A percentile compares a stretch with the other conserved stretches of the same genome.
Conservation (phyloP, 2,888 invertebrate species). For the Argynnis bischoffii region DNA sequence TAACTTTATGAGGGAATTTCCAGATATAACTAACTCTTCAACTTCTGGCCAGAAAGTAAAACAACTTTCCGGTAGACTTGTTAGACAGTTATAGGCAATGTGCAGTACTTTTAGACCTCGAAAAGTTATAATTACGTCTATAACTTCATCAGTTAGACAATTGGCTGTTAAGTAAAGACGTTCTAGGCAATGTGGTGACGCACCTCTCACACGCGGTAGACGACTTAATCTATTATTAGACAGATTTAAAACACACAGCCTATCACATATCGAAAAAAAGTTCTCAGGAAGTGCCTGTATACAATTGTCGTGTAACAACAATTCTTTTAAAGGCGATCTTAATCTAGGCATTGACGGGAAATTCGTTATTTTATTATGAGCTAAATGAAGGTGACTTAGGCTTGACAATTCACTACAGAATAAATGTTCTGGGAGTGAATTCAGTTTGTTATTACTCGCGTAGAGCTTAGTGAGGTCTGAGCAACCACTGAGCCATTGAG, state of each 20-base stretch:
- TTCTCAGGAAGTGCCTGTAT: constrained; percentile 88
- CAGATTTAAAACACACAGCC: constrained; percentile 87
- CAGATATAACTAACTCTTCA: constrained; percentile 91
- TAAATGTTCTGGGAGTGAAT: constrained; percentile 87
- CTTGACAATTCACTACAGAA: constrained; percentile 88
- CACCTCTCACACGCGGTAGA: constrained; percentile 84
- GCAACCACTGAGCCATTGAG: constrained; percentile 90
- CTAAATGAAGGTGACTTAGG: constrained; percentile 87
- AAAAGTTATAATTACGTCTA: constrained; percentile 85
- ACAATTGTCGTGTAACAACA: constrained; percentile 90
- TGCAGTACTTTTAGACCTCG: constrained; percentile 87
- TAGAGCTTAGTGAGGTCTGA: constrained; percentile 87
- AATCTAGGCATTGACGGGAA: constrained; percentile 87
- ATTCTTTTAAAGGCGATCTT: constrained; percentile 85
- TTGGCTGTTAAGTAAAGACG: constrained; percentile 89
- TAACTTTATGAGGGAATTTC: constrained; percentile 88
- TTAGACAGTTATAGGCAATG: constrained; percentile 90
- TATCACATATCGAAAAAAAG: constrained; percentile 86
- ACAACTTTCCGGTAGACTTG: constrained; percentile 87
- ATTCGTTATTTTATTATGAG: constrained; percentile 88
- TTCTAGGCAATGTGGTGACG: constrained; percentile 84
- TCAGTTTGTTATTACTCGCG: constrained; percentile 88
- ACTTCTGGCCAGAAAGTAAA: constrained; percentile 89
- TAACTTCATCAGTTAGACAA: constrained; percentile 86
- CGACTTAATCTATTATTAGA: constrained; percentile 90